Conservation (phyloP, 2,888 invertebrate genomes). For the Odiellus spinosus region DNA sequence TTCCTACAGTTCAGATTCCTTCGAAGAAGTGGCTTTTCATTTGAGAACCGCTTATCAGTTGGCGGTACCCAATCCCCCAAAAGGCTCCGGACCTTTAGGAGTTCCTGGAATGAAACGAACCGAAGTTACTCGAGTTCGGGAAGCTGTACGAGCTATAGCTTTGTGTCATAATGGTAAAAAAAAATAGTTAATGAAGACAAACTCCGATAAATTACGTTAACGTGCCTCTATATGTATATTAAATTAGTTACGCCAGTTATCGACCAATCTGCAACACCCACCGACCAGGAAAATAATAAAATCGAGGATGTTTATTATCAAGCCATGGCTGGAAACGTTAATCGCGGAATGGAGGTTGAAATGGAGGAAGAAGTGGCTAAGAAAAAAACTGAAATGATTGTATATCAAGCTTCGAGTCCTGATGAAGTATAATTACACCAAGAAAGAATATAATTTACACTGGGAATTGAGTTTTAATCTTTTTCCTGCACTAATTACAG, state of each 20-base stretch:
- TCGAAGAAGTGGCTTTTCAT: slow-evolving; percentile 48
- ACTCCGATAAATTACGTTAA: too few relatives aligned
- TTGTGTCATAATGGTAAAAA: slow-evolving; percentile 98
- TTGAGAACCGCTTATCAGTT: slow-evolving; percentile 32
- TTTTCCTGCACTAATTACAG: slow-evolving; percentile 25
- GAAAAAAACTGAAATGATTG: not conserved
- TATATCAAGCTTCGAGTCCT: slow-evolving; percentile 57
- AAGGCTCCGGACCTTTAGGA: slow-evolving; percentile 4
- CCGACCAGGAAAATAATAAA: slow-evolving; percentile 1
- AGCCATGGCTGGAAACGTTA: too few relatives aligned
- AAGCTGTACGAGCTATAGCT: slow-evolving; percentile 82
- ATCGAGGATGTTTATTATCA: not conserved
- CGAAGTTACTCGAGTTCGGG: slow-evolving; percentile 58
- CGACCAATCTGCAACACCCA: slow-evolving; percentile 36
- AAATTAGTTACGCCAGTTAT: slow-evolving; percentile 95
- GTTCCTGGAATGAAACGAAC: slow-evolving; percentile 44
- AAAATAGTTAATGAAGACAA: too few relatives aligned
- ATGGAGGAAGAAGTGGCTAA: slow-evolving; percentile 1
- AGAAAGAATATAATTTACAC: too few relatives aligned
- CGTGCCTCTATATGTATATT: too few relatives aligned
- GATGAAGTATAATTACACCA: slow-evolving; percentile 43
- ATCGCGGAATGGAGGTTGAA: not conserved
- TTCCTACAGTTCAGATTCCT: slow-evolving; percentile 68
- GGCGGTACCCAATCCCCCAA: slow-evolving; percentile 15
- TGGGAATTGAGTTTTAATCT: slow-evolving; percentile 1